Conservation (phyloP, 2,888 invertebrate species). For the Drosophila demipolita region DNA sequence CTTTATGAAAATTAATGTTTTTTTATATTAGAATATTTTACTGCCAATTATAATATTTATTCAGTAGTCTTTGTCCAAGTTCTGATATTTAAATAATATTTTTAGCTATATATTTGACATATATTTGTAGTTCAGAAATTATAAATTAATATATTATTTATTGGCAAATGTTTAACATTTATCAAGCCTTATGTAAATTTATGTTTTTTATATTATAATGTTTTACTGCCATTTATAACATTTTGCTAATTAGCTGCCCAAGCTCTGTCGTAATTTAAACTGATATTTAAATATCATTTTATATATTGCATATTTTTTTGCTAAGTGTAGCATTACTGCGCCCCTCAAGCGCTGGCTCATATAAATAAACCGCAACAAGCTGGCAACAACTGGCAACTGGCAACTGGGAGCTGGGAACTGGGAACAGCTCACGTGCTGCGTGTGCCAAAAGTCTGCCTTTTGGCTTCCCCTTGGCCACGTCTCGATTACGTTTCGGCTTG, state of each 20-base stretch:
- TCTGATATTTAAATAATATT: not conserved
- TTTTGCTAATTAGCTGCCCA: not conserved
- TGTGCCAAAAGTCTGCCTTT: slow-evolving; percentile 71
- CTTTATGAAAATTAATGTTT: no score
- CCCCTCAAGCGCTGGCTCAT: slow-evolving; percentile 32
- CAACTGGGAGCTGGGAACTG: slow-evolving; percentile 11
- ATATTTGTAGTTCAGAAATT: not conserved
- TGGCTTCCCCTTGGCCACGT: slow-evolving; percentile 35
- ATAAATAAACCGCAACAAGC: slow-evolving; percentile 60
- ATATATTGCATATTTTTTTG: not conserved
- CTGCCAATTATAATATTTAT: not conserved
- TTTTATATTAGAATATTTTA: not conserved
- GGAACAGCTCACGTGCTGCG: slow-evolving; percentile 71
- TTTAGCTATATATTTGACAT: not conserved
- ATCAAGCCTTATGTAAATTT: no score
- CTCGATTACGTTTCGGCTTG: slow-evolving; percentile 73
- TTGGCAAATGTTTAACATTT: no score
- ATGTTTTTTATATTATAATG: no score
- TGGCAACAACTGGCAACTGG: slow-evolving; percentile 25
- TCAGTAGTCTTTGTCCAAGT: not conserved
- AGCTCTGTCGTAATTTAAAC: no score
- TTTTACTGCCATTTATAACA: not conserved
- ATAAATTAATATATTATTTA: no score
- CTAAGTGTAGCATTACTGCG: not conserved
- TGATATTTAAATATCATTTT: not conserved